phyloP scores from a whole-genome alignment of 2,797 vertebrate genomes.

The Oryzias sinensis region DNA sequence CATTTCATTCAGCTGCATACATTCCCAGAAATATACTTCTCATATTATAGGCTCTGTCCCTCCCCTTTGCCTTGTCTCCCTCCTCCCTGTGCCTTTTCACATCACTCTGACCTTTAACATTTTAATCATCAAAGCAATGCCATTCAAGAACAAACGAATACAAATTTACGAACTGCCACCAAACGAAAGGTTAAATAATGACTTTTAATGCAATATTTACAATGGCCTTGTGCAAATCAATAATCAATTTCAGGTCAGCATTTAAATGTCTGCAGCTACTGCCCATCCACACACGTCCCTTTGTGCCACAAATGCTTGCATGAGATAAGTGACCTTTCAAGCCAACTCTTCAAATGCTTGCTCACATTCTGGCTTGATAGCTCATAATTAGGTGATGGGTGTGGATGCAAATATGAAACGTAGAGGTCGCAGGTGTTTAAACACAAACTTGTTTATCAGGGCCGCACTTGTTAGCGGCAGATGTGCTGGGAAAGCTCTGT shows the following conservation, averaged over 20 bases:
- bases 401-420: constrained; percentile 25
- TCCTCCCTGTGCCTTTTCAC: constrained; percentile 12
- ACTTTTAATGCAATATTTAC: constrained; percentile 16
- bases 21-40: not conserved
- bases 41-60: not conserved
- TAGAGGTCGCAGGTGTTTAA: constrained; percentile 4
- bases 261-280: constrained; percentile 29
- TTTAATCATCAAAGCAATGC: constrained; percentile 45
- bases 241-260: constrained; percentile 26
- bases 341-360: constrained; percentile 21
- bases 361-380: constrained; percentile 22
- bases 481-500: too few relatives aligned
- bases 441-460: constrained; percentile 5
- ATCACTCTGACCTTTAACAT: constrained; percentile 53
- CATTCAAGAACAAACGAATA: constrained; percentile 48
- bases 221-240: constrained; percentile 18
- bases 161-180: constrained; percentile 28
- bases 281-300: constrained; percentile 19
- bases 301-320: constrained; percentile 14
- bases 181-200: constrained; percentile 43
- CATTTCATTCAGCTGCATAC: not conserved
- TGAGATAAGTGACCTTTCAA: constrained; percentile 40
- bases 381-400: constrained; percentile 14
- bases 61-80: constrained; percentile 5
- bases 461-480: too few relatives aligned